Conservation (phyloP, 2,888 invertebrate species). For the Drosophila vallismaia region DNA sequence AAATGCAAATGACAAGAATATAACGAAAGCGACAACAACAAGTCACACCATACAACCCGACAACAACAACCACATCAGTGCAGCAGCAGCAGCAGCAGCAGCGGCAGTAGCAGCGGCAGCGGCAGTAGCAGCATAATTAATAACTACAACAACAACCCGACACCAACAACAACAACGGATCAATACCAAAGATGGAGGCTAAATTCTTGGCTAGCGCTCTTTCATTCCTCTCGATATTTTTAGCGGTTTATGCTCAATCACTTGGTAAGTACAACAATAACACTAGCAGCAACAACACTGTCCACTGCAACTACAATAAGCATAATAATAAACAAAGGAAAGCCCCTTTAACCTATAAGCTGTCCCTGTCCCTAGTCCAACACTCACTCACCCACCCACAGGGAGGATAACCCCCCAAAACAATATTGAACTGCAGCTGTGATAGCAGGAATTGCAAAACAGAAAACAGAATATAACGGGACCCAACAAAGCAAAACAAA, state of each 20-base stretch:
- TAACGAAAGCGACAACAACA: conserved; percentile 35
- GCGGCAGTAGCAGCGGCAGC: conserved; percentile 37
- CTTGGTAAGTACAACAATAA: conserved; percentile 76
- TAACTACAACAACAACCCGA: conserved; percentile 32
- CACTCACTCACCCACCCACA: background rate
- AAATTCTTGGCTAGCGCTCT: conserved; percentile 83
- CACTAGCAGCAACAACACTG: conserved; percentile 14
- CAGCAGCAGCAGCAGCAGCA: conserved; percentile 40
- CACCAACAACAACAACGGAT: conserved; percentile 71
- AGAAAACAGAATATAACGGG: conserved; percentile 28
- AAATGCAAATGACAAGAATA: conserved; percentile 59
- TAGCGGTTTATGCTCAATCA: conserved; percentile 83
- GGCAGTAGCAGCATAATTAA: conserved; percentile 44
- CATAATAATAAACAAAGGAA: conserved; percentile 33
- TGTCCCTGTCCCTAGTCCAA: background rate
- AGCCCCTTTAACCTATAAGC: conserved; percentile 26
- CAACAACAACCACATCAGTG: conserved; percentile 41
- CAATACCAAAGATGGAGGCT: conserved; percentile 84
- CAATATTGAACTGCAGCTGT: conserved; percentile 32
- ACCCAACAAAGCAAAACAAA: conserved; percentile 36
- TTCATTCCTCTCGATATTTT: conserved; percentile 84
- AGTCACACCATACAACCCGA: conserved; percentile 15
- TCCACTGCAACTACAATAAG: conserved; percentile 22
- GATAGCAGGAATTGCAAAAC: conserved; percentile 34
- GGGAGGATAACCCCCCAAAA: conserved; percentile 2